phyloP scores from a whole-genome alignment of 2,797 vertebrate species.

The Anisognathus igniventris region DNA sequence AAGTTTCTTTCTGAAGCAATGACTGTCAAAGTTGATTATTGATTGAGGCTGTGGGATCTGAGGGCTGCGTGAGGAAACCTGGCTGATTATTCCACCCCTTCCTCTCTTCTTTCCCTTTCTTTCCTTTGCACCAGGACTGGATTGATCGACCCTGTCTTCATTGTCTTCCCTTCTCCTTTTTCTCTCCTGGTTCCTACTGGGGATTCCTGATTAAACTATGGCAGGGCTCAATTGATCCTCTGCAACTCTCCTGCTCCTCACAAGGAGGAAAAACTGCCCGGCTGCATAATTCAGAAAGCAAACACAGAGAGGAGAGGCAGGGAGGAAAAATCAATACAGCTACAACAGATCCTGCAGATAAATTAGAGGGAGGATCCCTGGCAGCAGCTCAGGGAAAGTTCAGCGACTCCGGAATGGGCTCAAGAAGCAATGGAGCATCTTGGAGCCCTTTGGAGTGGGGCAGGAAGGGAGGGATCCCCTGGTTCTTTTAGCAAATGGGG shows the following conservation, averaged over 20 bases:
- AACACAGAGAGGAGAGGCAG: conserved; percentile 52
- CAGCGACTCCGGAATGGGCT: neutral
- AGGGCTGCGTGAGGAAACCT: conserved; percentile 31
- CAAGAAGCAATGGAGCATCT: accelerated
- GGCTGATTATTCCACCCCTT: conserved; percentile 26
- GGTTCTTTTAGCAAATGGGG: neutral
- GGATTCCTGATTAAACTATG: conserved; percentile 74
- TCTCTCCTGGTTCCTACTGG: conserved; percentile 61
- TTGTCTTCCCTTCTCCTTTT: conserved; percentile 63
- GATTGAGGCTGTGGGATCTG: conserved; percentile 65
- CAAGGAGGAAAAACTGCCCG: conserved; percentile 52
- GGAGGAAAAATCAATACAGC: conserved; percentile 67
- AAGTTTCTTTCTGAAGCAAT: conserved; percentile 60
- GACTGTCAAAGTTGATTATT: conserved; percentile 67
- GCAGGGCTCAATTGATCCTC: conserved; percentile 73
- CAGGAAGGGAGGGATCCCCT: neutral
- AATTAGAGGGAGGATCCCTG: conserved; percentile 52
- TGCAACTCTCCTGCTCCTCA: conserved; percentile 39
- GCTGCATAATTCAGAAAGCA: conserved; percentile 76
- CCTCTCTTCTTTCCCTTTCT: conserved; percentile 25
- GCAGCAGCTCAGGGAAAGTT: neutral
- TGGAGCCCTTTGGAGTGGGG: neutral
- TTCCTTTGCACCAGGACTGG: conserved; percentile 31
- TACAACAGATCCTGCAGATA: conserved; percentile 68
- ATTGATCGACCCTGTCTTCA: conserved; percentile 65